These are phyloP conservation scores for Ryuthela nishihirai DNA, from an alignment of 2,888 invertebrate species.

Conservation along the genomic window DNA sequence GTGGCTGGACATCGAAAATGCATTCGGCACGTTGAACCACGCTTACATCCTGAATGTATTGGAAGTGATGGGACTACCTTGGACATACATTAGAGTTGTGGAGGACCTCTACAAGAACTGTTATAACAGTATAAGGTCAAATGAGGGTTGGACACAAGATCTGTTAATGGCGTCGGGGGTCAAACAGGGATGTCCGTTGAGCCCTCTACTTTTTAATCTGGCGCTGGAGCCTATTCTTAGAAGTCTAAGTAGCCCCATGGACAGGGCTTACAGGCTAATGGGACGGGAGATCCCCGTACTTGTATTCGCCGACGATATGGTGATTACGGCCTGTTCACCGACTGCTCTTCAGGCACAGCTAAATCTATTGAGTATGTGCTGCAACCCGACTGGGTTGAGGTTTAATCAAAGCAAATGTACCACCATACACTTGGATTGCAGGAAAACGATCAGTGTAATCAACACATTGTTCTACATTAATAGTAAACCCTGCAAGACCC, in stretches of 20 bases:
- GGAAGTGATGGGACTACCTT: background rate
- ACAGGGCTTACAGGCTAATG: too few species aligned
- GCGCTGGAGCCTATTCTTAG: background rate
- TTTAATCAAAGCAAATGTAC: too few species aligned
- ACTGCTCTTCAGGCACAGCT: background rate
- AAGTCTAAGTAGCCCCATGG: too few species aligned
- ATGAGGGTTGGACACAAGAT: background rate
- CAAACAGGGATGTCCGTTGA: background rate
- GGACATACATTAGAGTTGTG: background rate
- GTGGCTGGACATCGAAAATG: background rate
- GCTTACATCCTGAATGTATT: background rate
- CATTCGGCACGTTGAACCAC: constrained; percentile 1
- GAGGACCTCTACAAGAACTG: background rate
- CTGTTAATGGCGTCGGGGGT: background rate
- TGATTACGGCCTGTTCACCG: too few species aligned
- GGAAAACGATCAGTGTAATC: too few species aligned
- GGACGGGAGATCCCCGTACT: background rate
- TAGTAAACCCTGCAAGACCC: too few species aligned
- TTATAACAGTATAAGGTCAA: background rate
- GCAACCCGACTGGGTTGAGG: too few species aligned
- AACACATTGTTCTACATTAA: too few species aligned
- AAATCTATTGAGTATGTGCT: too few species aligned
- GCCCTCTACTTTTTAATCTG: background rate
- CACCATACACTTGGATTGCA: too few species aligned
- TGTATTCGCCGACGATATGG: background rate